A percentile compares a stretch with the other conserved stretches of the same genome.
phyloP scores from a whole-genome alignment of 2,797 vertebrate genomes.

The Sebastolobus altivelis region DNA sequence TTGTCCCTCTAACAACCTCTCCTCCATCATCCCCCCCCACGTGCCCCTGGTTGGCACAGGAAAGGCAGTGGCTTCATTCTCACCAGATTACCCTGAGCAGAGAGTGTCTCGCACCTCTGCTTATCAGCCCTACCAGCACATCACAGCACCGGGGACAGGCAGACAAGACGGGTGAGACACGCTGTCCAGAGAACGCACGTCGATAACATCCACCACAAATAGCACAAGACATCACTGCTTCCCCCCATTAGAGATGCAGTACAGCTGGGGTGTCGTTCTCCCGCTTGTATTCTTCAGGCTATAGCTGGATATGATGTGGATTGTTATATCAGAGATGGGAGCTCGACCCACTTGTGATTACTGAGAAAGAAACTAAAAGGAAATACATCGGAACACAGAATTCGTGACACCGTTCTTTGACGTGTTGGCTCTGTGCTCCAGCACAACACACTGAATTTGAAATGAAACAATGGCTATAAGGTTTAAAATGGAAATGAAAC shows the following conservation, averaged over 20 bases:
- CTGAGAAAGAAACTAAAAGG: conserved; percentile 2
- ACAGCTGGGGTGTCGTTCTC: conserved; percentile 23
- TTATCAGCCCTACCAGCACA: conserved; percentile 64
- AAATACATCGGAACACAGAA: neutral
- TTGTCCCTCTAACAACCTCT: conserved; percentile 55
- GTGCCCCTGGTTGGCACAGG: conserved; percentile 40
- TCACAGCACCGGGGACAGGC: conserved; percentile 51
- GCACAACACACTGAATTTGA: neutral
- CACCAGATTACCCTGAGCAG: conserved; percentile 64
- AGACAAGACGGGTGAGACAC: conserved; percentile 53
- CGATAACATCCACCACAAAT: conserved; percentile 74
- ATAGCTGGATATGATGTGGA: conserved; percentile 28
- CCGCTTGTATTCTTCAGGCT: conserved; percentile 19
- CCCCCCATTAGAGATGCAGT: conserved; percentile 37
- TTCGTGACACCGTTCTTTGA: neutral
- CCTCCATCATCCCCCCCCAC: conserved; percentile 39
- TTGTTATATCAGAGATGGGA: conserved; percentile 28
- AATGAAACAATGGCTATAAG: neutral
- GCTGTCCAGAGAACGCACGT: conserved; percentile 25
- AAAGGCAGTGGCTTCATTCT: conserved; percentile 52
- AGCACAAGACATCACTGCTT: conserved; percentile 43
- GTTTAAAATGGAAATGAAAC: neutral
- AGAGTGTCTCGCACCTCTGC: conserved; percentile 68
- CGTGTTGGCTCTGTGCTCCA: neutral
- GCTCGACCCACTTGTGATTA: conserved; percentile 11